Evolutionary conservation across 1,140 invertebrate genomes (phyloP).

Genomic region (Pissodes strobi): DNA sequence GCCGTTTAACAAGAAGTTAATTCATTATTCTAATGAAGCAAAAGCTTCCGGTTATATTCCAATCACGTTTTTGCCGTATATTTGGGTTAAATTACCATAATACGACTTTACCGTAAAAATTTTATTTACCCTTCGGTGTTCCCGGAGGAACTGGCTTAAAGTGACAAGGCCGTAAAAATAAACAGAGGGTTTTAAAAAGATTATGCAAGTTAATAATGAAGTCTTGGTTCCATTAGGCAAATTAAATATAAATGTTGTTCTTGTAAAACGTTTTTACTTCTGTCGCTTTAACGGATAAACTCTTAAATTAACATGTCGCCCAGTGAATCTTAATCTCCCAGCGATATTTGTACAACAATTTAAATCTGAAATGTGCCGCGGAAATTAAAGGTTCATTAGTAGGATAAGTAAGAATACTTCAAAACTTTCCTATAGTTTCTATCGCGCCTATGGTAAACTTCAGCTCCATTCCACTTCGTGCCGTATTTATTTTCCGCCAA

Average conservation of each 20-base stretch:
- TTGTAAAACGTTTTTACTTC: background rate
- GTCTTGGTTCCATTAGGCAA: slow-evolving; percentile 1
- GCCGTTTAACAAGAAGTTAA: slow-evolving; percentile 27
- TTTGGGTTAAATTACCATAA: slow-evolving; percentile 28
- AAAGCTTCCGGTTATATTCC: slow-evolving; percentile 14
- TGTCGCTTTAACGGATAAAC: too few relatives aligned
- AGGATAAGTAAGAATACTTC: too few relatives aligned
- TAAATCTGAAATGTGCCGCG: too few relatives aligned
- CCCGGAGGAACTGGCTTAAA: background rate
- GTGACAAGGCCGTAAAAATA: background rate
- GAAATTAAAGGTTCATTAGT: too few relatives aligned
- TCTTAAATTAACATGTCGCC: too few relatives aligned
- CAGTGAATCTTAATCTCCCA: too few relatives aligned
- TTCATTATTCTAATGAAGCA: slow-evolving; percentile 29
- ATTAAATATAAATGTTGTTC: slow-evolving; percentile 1
- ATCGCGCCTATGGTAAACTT: too few relatives aligned
- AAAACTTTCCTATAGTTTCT: too few relatives aligned
- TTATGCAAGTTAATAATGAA: background rate
- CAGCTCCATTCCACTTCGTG: too few relatives aligned
- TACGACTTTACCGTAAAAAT: slow-evolving; percentile 21
- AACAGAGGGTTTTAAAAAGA: background rate
- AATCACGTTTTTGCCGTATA: slow-evolving; percentile 30
- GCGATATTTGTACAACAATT: too few relatives aligned
- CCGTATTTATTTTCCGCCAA: too few relatives aligned
- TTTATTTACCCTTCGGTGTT: slow-evolving; percentile 17